Percentiles rank a stretch among this genome's conserved stretches.
Evolutionary conservation across 2,113 vertebrate species (phyloP).

Genomic region (Chelonoidis abingdonii): DNA sequence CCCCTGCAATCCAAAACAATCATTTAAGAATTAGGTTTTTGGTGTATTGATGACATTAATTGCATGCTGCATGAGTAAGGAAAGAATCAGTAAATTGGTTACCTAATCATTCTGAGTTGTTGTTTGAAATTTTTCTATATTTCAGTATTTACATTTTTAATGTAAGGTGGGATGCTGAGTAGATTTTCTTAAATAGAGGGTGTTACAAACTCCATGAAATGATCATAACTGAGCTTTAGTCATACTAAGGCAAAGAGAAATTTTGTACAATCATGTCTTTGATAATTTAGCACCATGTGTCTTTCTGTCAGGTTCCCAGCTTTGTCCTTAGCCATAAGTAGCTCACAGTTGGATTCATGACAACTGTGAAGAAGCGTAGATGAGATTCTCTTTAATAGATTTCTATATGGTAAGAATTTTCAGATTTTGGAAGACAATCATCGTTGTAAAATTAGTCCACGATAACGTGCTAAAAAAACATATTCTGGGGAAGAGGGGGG

Average conservation of each 20-base stretch:
- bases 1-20: neutral
- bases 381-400: slow-evolving; percentile 21
- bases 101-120: neutral
- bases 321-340: neutral
- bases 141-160: neutral
- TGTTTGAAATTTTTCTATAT: slow-evolving; percentile 23
- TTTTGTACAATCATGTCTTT: neutral
- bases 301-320: neutral
- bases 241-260: neutral
- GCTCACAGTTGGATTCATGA: neutral
- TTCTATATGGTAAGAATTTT: neutral
- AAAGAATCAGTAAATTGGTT: neutral
- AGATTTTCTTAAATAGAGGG: neutral
- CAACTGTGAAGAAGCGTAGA: neutral
- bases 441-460: slow-evolving; percentile 29
- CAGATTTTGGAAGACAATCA: slow-evolving; percentile 44
- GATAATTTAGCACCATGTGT: slow-evolving; percentile 1
- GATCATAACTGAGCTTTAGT: neutral
- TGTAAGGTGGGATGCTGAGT: neutral
- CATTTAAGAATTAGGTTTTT: neutral
- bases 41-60: neutral
- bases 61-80: neutral
- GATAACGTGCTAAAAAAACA: slow-evolving; percentile 40
- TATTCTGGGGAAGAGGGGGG: slow-evolving; percentile 31
- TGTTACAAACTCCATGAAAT: neutral